Evolutionary conservation across 1,140 invertebrate genomes (phyloP), one percentile per base, ranked within the genome.

Genomic region (Solenopsis fugax): DNA sequence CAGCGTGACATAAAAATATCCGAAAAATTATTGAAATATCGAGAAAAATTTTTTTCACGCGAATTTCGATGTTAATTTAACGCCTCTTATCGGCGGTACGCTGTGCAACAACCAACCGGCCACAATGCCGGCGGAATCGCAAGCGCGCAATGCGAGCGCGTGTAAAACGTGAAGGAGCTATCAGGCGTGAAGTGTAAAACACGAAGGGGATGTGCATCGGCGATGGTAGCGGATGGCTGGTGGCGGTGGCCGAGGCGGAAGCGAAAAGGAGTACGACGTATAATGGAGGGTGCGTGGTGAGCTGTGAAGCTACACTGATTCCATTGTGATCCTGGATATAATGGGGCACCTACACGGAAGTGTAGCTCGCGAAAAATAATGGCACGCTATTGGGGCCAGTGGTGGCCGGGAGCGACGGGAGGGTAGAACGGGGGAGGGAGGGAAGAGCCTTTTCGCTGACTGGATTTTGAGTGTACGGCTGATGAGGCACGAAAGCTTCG

Each of bases 271-370:
- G 56, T 54, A 65, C 56, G 69, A 37, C 56, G 67, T 81, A 89
- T 80, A 87, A 89, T 87, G 75, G 75, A 87, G 77, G 48, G 29
- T 62, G 50, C 24, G 60, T 85, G 50, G 60, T 29, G 54, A 48
- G 58, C 41, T 60, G 52, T 64, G 54, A 69, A 58, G 72, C 34
- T 56, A 73, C 78, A 87, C 78, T 81, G 88, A 89, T 73, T 86
- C 89, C 37, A 91, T 91, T 91, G 89, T 91, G 56, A 77, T 76
- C 41, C 62, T 29, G 85, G 54, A 90, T 90, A 91, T 91, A 91
- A 91, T 91, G 87, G 87, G 72, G 54, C 75, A 58, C 75, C 77
- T 85, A 90, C 85, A 90, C 84, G 89, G 75, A 88, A 88, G 67
- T 88, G 75, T 89, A 84, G 60, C 77, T 90, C 62, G 60, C 29